These are phyloP conservation scores for Ranitomeya imitator DNA, from an alignment of 2,113 vertebrate species.

Conservation along the genomic window DNA sequence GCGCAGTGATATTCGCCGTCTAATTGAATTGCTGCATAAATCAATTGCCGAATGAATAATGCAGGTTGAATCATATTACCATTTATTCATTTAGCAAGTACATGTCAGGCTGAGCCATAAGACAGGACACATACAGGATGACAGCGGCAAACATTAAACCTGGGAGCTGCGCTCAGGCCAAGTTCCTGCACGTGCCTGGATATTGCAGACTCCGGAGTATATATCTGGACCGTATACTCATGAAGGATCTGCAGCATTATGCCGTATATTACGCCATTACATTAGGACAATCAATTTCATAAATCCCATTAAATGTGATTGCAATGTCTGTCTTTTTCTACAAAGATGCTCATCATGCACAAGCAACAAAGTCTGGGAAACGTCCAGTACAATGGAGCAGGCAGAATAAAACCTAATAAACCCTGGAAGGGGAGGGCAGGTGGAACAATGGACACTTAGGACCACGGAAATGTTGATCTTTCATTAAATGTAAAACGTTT, in stretches of 20 bases:
- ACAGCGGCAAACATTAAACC: constrained; percentile 18
- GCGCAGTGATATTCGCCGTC: background rate
- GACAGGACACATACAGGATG: constrained; percentile 29
- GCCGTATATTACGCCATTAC: background rate
- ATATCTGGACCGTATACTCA: background rate
- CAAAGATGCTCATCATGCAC: background rate
- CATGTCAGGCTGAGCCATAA: constrained; percentile 21
- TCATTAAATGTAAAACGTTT: background rate
- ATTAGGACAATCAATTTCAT: background rate
- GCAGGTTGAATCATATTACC: constrained; percentile 42
- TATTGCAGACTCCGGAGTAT: background rate
- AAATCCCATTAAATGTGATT: background rate
- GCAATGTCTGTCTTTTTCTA: background rate
- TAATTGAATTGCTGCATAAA: constrained; percentile 48
- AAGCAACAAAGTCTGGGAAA: background rate
- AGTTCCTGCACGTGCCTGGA: background rate
- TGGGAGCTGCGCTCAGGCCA: background rate
- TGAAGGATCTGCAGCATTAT: background rate
- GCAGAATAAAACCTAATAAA: background rate
- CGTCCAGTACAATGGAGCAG: background rate
- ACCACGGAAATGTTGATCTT: background rate
- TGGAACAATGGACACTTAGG: background rate
- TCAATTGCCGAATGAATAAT: constrained; percentile 43
- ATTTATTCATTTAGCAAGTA: constrained; percentile 44
- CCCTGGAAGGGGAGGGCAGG: background rate